Evolutionary conservation across 64 coral and sea anemone species (phyloP).

Genomic region (Platygyra sinensis): DNA sequence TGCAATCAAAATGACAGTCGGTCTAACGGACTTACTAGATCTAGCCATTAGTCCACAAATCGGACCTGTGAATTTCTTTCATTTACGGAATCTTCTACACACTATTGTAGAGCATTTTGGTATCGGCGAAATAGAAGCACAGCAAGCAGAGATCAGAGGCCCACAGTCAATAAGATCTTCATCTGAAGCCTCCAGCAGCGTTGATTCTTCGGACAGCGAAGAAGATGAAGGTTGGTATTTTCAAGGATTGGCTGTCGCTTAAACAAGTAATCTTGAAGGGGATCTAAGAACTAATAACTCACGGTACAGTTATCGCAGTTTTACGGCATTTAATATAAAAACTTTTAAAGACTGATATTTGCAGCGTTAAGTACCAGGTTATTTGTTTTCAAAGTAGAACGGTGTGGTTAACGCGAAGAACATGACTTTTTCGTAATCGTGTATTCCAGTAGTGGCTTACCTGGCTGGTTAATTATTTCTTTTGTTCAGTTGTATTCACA

Average conservation of each 20-base stretch:
- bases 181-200: conserved; percentile 55
- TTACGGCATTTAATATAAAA: too few relatives aligned
- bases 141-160: conserved; percentile 69
- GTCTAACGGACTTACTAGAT: conserved; percentile 78
- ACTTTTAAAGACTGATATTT: too few relatives aligned
- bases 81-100: conserved; percentile 85
- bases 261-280: not conserved
- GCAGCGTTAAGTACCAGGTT: too few relatives aligned
- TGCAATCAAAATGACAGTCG: conserved; percentile 66
- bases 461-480: not conserved
- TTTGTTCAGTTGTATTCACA: conserved; percentile 32
- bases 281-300: not conserved
- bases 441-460: too few relatives aligned
- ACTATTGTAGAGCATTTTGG: conserved; percentile 86
- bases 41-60: conserved; percentile 92
- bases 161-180: conserved; percentile 62
- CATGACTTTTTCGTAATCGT: too few relatives aligned
- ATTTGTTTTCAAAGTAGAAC: too few relatives aligned
- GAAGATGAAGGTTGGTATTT: conserved; percentile 73
- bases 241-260: not conserved
- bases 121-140: conserved; percentile 82
- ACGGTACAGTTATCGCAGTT: too few relatives aligned
- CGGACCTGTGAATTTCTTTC: conserved; percentile 94
- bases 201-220: conserved; percentile 45
- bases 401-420: too few relatives aligned